A percentile compares a stretch with the other conserved stretches of the same genome.
phyloP scores from a whole-genome alignment of 2,888 invertebrate species.

The Osmoderma eremita region DNA sequence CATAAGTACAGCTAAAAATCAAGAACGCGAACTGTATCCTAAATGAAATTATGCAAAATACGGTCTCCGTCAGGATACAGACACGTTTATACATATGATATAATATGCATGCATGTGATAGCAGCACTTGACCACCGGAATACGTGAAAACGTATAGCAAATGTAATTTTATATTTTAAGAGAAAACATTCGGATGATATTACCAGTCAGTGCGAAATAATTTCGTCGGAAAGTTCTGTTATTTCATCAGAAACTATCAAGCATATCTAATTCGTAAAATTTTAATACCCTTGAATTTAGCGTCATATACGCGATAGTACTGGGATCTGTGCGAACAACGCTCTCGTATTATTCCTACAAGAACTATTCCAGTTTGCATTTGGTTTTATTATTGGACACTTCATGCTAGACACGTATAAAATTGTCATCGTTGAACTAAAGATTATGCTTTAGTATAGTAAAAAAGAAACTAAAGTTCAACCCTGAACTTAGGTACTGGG shows the following conservation, averaged over 20 bases:
- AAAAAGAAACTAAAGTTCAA: no score
- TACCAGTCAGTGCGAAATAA: conserved; percentile 8
- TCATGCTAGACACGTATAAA: not conserved
- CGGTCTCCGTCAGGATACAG: conserved; percentile 9
- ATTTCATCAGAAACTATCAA: conserved; percentile 24
- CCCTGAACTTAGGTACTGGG: no score
- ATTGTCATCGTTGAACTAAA: no score
- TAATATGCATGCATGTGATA: conserved; percentile 12
- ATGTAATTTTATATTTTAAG: conserved; percentile 39
- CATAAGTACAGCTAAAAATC: not conserved
- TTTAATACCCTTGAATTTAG: conserved; percentile 32
- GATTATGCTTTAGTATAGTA: no score
- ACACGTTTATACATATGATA: conserved; percentile 7
- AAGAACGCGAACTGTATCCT: not conserved
- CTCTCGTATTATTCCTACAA: conserved; percentile 5
- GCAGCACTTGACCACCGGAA: conserved; percentile 10
- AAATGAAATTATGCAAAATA: conserved; percentile 31
- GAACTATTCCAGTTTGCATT: not conserved
- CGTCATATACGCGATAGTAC: conserved; percentile 7
- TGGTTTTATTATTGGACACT: not conserved
- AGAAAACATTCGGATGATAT: conserved; percentile 30
- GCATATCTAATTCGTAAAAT: conserved; percentile 36
- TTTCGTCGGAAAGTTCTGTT: conserved; percentile 31
- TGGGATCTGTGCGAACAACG: conserved; percentile 5
- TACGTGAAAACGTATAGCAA: conserved; percentile 31